phyloP scores from a whole-genome alignment of 2,797 vertebrate species.

The Acanthurus leucopareius region DNA sequence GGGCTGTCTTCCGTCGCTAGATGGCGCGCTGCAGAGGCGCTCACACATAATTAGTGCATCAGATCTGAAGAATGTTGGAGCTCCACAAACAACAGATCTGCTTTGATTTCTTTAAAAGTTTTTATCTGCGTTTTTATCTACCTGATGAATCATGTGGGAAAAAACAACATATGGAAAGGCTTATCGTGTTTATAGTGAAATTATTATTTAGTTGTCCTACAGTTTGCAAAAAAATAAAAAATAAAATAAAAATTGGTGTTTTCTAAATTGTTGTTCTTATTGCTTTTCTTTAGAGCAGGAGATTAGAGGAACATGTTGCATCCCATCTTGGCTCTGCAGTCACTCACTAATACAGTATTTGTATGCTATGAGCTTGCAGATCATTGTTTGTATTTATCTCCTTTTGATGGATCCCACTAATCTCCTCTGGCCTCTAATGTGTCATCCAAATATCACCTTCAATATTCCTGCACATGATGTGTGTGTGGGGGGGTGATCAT shows the following conservation, averaged over 20 bases:
- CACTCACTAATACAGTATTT: background rate
- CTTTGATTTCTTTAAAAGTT: background rate
- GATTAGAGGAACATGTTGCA: background rate
- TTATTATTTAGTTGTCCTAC: no score
- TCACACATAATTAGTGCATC: background rate
- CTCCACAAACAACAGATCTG: background rate
- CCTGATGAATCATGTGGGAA: no score
- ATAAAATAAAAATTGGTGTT: background rate
- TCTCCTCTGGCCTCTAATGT: background rate
- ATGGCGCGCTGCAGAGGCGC: slow-evolving; percentile 39
- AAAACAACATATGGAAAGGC: no score
- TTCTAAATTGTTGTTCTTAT: background rate
- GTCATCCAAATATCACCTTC: slow-evolving; percentile 12
- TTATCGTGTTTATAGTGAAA: no score
- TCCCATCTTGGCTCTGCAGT: background rate
- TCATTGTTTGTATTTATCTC: background rate
- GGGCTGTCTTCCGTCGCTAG: slow-evolving; percentile 21
- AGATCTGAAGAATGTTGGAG: background rate
- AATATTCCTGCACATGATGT: slow-evolving; percentile 5
- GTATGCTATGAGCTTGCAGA: background rate
- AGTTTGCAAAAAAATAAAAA: no score
- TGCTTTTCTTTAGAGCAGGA: background rate
- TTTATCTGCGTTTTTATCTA: background rate
- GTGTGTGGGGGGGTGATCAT: background rate
- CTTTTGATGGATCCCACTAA: slow-evolving; percentile 19